phyloP scores from a whole-genome alignment of 1,140 invertebrate genomes.

The Drosophila dunni region DNA sequence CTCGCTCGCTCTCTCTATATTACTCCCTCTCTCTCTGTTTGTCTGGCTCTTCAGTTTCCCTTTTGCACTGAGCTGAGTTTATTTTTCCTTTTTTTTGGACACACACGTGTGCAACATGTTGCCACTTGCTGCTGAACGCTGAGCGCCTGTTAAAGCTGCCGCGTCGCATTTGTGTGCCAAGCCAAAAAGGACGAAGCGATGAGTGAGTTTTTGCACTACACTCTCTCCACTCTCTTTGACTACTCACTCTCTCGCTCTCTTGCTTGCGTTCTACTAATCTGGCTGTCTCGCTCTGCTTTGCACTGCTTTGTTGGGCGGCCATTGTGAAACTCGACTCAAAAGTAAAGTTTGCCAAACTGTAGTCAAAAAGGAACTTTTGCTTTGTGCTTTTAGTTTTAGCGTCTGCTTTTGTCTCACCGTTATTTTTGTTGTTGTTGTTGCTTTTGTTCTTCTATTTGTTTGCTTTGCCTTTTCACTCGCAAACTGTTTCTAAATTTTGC shows the following conservation, averaged over 20 bases:
- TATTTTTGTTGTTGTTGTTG: slow-evolving; percentile 16
- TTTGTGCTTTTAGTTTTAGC: slow-evolving; percentile 58
- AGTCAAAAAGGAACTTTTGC: slow-evolving; percentile 6
- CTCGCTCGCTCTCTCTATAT: not conserved
- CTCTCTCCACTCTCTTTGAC: slow-evolving; percentile 14
- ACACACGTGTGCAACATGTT: slow-evolving; percentile 68
- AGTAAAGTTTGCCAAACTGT: slow-evolving; percentile 56
- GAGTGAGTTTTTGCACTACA: slow-evolving; percentile 50
- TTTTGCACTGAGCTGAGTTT: slow-evolving; percentile 43
- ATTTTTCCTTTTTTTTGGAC: not conserved
- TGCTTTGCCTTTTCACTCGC: slow-evolving; percentile 60
- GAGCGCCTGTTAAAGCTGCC: slow-evolving; percentile 68
- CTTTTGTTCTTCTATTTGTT: slow-evolving; percentile 35
- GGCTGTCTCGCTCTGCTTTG: slow-evolving; percentile 16
- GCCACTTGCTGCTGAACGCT: slow-evolving; percentile 49
- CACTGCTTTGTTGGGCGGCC: slow-evolving; percentile 40
- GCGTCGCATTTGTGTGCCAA: slow-evolving; percentile 79
- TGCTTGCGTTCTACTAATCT: slow-evolving; percentile 1
- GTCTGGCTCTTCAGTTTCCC: slow-evolving; percentile 72
- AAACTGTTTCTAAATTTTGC: slow-evolving; percentile 65
- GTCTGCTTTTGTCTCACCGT: slow-evolving; percentile 64
- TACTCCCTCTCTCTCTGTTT: slow-evolving; percentile 22
- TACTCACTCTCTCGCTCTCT: slow-evolving; percentile 3
- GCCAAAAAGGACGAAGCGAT: slow-evolving; percentile 79
- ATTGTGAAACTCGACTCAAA: slow-evolving; percentile 72